Base-by-base conservation (phyloP, 2,113 vertebrate species). In the Anarrhichthys ocellatus region DNA sequence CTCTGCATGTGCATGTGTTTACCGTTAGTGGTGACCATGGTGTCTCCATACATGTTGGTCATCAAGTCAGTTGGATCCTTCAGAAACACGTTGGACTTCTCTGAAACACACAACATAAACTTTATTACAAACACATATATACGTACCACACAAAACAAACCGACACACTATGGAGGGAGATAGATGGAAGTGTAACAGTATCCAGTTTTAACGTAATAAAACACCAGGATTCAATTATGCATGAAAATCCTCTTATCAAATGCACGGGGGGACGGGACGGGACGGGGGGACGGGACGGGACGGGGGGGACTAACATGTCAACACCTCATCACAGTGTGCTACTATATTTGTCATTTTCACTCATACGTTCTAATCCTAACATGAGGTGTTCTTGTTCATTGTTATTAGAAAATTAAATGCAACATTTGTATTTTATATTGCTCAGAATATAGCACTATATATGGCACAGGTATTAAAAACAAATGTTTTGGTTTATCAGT, bases 1-100 rank as follows among this genome's bases (percentile, higher is more conserved):
- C 11, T 40, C 1, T 15, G 1, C 5, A n/a, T 5, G 17, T 67
- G 13, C 36, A 9, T 67, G 42, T 79, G 44, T 81, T 87, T 92
- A 94, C 91, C 93, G n/a, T 94, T 93, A 4, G 90, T 84, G 77
- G 92, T 93, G 63, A 94, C 88, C 27, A 94, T 2, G 3, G 92
- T 94, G 83, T 92, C 92, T n/a, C 93, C 92, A 18, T 93, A 94
- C 69, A 94, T 36, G 71, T 92, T 92, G 70, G 90, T 93, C 91
- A 94, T 93, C 84, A 94, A 24, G 76, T 93, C 92, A 62, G 91
- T 92, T 2, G 93, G 93, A 73, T 94, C 93, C 59, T 94, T 94
- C 48, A 88, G 65, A 82, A 94, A 94, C 46, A 89, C 1, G 29
- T 64, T 87, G 50, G 89, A 87, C 61, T 92, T 94, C 65, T 92